Evolutionary conservation across 2,113 vertebrate species (phyloP).

Genomic region (Rafetus swinhoei): DNA sequence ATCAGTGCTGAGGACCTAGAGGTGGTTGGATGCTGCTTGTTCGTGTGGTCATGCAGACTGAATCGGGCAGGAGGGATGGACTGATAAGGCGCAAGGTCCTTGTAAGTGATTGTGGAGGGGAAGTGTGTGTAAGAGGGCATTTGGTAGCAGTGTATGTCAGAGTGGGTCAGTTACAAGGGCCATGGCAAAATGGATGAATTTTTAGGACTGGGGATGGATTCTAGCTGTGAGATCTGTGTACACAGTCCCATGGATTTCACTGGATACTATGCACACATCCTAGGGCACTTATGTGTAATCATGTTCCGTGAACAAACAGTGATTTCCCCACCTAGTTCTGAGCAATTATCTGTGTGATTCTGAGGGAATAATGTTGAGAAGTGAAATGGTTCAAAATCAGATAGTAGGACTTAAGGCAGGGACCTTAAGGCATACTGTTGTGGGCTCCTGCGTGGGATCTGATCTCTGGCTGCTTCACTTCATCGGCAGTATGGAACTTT

Average conservation of each 20-base stretch:
- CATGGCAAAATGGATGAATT: not conserved
- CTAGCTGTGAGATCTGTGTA: not conserved
- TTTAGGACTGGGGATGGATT: not conserved
- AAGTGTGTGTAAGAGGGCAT: not conserved
- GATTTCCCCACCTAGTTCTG: not conserved
- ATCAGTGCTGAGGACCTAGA: not conserved
- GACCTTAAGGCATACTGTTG: not conserved
- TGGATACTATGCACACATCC: not conserved
- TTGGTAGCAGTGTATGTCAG: not conserved
- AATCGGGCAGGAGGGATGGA: not conserved
- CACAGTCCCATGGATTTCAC: not conserved
- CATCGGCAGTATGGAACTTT: not conserved
- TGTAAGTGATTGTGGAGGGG: not conserved
- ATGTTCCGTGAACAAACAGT: not conserved
- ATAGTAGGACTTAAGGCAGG: not conserved
- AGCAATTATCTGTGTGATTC: not conserved
- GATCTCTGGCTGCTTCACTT: not conserved
- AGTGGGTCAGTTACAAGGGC: not conserved
- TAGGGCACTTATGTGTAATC: not conserved
- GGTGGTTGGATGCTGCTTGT: not conserved
- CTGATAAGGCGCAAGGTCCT: not conserved
- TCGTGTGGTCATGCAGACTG: not conserved
- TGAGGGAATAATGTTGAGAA: not conserved
- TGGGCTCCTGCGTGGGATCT: not conserved
- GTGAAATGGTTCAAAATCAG: not conserved